Base-by-base conservation (phyloP, 2,113 vertebrate species). In the Acanthochromis polyacanthus region DNA sequence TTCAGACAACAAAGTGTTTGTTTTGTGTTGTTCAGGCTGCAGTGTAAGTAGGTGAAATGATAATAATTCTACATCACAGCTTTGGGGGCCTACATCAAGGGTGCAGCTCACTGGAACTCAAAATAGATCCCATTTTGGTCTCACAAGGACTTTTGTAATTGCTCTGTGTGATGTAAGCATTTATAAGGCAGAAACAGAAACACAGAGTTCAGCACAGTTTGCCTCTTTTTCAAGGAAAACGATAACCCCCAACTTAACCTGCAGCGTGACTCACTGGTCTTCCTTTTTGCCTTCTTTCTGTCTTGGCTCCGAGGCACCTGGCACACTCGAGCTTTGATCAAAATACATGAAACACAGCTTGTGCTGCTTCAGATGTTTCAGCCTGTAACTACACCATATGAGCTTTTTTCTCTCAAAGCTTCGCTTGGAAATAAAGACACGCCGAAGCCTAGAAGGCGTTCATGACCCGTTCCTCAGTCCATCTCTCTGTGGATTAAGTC, bases 401-500 rank as follows among this genome's bases (percentile, higher is more conserved):
- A 63, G 61, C 55, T 62, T 43, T 25, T 25, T 52, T 79, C 40
- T 52, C 62, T 46, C 46, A 55, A 78, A 89, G 69, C 52, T 20
- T n/a, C 14, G 17, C 40, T 53, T 71, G n/a, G 60, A 78, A 50
- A 91, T 51, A 61, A 74, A 80, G 79, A 45, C 51, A 17, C 10
- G 55, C 83, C 72, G 65, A 84, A 67, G 53, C 55, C 43, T 56
- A 19, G 75, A 68, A 87, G 58, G 1, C 52, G 58, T 78, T 78
- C 38, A 28, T 71, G 78, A 85, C 82, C 83, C 48, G 6, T 55
- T 83, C 81, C 58, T 55, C 76, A 59, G 82, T 84, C 81, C 86
- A 71, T 84, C 64, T 79, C 61, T 71, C 58, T 53, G 53, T 73
- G 83, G 87, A 93, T 91, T 91, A 85, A 64, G 59, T 75, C 86